phyloP scores from a whole-genome alignment of 2,888 invertebrate species.

The Cephus rjabovi region DNA sequence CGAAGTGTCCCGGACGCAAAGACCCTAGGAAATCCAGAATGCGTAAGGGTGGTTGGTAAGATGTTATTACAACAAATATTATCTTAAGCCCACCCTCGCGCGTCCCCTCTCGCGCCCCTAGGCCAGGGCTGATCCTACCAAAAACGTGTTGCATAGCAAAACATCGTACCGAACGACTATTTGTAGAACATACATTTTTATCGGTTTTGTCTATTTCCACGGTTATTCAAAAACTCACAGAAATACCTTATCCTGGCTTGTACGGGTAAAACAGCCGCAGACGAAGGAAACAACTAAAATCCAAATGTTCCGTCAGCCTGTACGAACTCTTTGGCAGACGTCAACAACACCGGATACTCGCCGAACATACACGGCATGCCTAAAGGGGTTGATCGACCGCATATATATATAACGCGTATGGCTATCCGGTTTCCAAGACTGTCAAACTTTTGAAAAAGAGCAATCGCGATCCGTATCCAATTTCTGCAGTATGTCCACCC shows the following conservation, averaged over 20 bases:
- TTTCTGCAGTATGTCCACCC: background rate
- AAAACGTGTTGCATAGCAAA: background rate
- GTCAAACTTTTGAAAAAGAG: background rate
- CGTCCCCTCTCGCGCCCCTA: background rate
- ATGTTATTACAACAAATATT: constrained; percentile 18
- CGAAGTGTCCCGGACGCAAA: background rate
- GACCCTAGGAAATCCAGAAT: constrained; percentile 6
- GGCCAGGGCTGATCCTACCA: background rate
- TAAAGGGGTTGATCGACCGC: background rate
- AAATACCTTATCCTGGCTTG: background rate
- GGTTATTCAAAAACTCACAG: background rate
- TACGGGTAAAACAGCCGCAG: background rate
- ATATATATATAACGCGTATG: background rate
- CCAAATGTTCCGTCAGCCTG: background rate
- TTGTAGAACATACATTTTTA: background rate
- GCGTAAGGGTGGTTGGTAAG: constrained; percentile 9
- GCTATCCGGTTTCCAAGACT: background rate
- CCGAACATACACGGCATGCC: background rate
- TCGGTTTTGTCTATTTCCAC: background rate
- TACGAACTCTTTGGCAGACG: background rate
- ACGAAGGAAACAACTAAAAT: background rate
- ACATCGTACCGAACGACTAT: constrained; percentile 7
- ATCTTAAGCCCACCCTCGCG: constrained; percentile 7
- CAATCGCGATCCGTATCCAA: background rate
- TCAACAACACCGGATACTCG: background rate